Evolutionary conservation across 2,888 invertebrate species (phyloP).

Genomic region (Coremacera marginata): DNA sequence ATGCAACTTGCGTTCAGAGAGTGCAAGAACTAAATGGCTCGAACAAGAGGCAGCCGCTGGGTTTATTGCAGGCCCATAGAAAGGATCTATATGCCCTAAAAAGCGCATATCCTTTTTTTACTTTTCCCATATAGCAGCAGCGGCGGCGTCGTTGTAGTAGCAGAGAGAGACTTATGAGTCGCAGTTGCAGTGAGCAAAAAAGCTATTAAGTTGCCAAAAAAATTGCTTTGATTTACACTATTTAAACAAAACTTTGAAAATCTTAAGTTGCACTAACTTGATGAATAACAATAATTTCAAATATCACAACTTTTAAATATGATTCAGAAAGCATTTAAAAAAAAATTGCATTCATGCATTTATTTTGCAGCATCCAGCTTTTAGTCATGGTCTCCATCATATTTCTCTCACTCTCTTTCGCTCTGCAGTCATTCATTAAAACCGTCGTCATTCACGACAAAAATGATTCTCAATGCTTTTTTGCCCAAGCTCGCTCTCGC

Average conservation of each 20-base stretch:
- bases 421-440: constrained; percentile 29
- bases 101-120: constrained; percentile 27
- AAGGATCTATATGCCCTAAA: constrained; percentile 9
- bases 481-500: neutral
- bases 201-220: neutral
- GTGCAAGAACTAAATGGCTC: constrained; percentile 71
- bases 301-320: neutral
- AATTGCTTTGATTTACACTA: neutral
- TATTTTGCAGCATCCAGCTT: constrained; percentile 14
- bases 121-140: neutral
- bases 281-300: neutral
- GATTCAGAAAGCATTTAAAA: neutral
- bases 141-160: neutral
- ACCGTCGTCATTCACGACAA: neutral
- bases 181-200: neutral
- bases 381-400: neutral
- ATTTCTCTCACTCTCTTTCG: neutral
- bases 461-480: neutral
- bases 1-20: constrained; percentile 70
- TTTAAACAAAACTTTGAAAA: neutral
- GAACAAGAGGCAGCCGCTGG: constrained; percentile 57
- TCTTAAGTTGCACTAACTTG: neutral
- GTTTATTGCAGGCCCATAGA: constrained; percentile 46
- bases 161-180: neutral
- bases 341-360: neutral